Evolutionary conservation across 2,888 invertebrate genomes (phyloP), one percentile per base, ranked within the genome.

Genomic region (Nymphalis urticae): DNA sequence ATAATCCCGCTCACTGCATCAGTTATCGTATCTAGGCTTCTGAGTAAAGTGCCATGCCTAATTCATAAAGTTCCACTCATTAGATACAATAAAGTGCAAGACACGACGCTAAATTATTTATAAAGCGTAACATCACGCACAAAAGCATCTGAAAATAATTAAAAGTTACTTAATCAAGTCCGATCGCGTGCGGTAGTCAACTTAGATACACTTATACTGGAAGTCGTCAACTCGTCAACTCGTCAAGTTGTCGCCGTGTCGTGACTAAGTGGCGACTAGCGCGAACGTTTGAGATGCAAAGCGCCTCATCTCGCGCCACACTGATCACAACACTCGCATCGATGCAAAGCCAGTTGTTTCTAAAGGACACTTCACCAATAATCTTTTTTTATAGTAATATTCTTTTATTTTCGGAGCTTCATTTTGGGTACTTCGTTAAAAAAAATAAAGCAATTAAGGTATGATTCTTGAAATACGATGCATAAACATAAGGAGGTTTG

Each of bases 261-360:
- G 72, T 71, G 69, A 66, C 73, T 70, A 68, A 72, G 74, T 66
- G 75, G 48, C 64, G 42, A 64, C 61, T 56, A 63, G 59, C 67
- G 58, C 62, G 21, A 13, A 10, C 75, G 73, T 70, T 73, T 75
- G 73, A 73, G 64, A 74, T 74, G 73, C 73, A 74, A 74, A 74
- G 68, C 72, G 59, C 1, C 64, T 56, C 50, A 32, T 17, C 32
- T n/a, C 32, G 50, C 42, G 42, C 13, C 42, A 9, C 50, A 50
- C 68, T 68, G 47, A 48, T 47, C 59, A 48, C 60, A 48, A 42
- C 60, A 50, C 48, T 54, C 65, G 27, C 42, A 42, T 60, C 60
- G 32, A 16, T 56, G 27, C 64, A 47, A 53, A 47, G 47, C 36
- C 24, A 51, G 53, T 53, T 27, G 56, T 36, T 42, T 42, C 9